Evolutionary conservation across 2,888 invertebrate species (phyloP).

Genomic region (Cenopis cana): DNA sequence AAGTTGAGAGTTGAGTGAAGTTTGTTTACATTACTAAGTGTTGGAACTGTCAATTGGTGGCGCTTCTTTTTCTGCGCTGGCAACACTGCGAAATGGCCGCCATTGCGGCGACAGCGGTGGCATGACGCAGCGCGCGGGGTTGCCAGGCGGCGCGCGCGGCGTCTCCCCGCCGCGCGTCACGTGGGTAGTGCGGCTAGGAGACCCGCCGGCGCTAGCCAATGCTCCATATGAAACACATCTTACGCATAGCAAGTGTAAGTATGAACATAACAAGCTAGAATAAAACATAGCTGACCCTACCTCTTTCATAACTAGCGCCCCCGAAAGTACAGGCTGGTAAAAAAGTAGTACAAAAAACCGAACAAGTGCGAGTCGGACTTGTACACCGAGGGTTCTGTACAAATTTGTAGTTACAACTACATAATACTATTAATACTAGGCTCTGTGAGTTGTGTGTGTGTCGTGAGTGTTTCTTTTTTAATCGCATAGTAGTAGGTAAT

Average conservation of each 20-base stretch:
- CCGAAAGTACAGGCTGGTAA: too few species aligned
- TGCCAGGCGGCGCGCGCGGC: conserved; percentile 38
- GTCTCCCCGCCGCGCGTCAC: conserved; percentile 61
- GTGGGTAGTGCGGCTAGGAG: conserved; percentile 82
- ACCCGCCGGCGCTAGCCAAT: conserved; percentile 67
- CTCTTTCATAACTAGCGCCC: too few species aligned
- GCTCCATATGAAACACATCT: conserved; percentile 82
- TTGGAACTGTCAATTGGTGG: conserved; percentile 24
- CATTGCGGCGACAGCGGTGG: conserved; percentile 16
- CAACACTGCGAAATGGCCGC: conserved; percentile 29
- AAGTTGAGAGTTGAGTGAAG: conserved; percentile 20
- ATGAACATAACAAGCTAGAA: conserved; percentile 4
- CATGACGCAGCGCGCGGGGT: conserved; percentile 37
- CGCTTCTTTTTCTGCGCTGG: conserved; percentile 6
- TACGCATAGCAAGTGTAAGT: conserved; percentile 81
- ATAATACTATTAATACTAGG: too few species aligned
- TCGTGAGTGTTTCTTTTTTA: too few species aligned
- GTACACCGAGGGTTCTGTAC: too few species aligned
- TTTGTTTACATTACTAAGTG: conserved; percentile 31
- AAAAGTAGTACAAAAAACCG: too few species aligned
- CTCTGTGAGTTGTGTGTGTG: too few species aligned
- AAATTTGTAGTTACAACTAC: too few species aligned
- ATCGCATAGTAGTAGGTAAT: too few species aligned
- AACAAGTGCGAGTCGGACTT: too few species aligned
- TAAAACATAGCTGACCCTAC: too few species aligned